A percentile compares a stretch with the other conserved stretches of the same genome.
Evolutionary conservation across 2,113 vertebrate species (phyloP).

Genomic region (Semicossyphus pulcher): DNA sequence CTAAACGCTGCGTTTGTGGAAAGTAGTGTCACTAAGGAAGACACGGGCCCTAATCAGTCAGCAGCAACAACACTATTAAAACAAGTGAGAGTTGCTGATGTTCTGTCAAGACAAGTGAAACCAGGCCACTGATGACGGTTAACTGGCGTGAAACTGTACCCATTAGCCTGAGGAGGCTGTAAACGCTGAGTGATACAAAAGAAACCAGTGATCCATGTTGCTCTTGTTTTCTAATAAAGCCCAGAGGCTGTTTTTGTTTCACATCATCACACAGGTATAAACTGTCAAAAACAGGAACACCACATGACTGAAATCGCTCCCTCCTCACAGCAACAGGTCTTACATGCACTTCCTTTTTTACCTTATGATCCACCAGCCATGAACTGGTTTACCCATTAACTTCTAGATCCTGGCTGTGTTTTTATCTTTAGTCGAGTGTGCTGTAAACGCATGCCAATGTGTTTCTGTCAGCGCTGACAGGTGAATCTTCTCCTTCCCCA

Average conservation of each 20-base stretch:
- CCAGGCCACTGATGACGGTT: not conserved
- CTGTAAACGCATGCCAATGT: slow-evolving; percentile 20
- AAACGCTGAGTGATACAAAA: slow-evolving; percentile 4
- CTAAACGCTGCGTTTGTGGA: slow-evolving; percentile 16
- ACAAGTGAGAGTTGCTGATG: not conserved
- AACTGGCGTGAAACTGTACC: slow-evolving; percentile 40
- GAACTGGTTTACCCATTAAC: slow-evolving; percentile 61
- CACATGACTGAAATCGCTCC: not conserved
- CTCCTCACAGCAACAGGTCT: not conserved
- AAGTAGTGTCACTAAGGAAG: slow-evolving; percentile 19
- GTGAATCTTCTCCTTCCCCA: not conserved
- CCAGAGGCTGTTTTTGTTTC: not conserved
- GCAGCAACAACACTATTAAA: not conserved
- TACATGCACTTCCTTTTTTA: not conserved
- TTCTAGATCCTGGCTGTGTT: not conserved
- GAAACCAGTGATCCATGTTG: slow-evolving; percentile 7
- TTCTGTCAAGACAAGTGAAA: not conserved
- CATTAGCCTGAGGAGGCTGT: slow-evolving; percentile 1
- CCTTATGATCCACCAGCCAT: slow-evolving; percentile 13
- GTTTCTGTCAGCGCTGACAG: slow-evolving; percentile 26
- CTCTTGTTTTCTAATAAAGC: slow-evolving; percentile 12
- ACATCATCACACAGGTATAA: slow-evolving; percentile 24
- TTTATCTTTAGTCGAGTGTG: not conserved
- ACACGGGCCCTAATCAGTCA: not conserved
- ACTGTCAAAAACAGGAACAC: not conserved